Evolutionary conservation across 2,888 invertebrate genomes (phyloP), one percentile per base, ranked within the genome.

Genomic region (Suillia variegata): DNA sequence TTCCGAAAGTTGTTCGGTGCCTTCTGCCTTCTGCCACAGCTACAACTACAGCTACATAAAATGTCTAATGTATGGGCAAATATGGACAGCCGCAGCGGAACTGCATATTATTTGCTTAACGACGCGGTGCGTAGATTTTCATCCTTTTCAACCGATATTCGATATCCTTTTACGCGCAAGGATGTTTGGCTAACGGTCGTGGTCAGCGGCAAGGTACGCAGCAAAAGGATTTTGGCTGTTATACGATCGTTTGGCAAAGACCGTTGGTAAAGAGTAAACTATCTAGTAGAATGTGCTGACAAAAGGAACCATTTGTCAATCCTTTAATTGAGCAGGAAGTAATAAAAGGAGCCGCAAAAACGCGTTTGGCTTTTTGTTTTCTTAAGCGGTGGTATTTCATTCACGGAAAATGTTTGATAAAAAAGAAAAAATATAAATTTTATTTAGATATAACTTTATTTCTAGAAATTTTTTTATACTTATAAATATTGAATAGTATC

Each of bases 311-410:
- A 50, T 50, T 31, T 24, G 24, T 50, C 50, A 50, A 50, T 21
- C 50, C 26, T 50, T 50, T 50, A 26, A 50, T 50, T 50, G 50
- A 24, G 15, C 22, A 21, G 22, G 24, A 50, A 50, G 50, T 26
- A 26, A 26, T 26, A 10, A 26, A 26, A 26, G n/a, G 18, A 8
- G 15, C 45, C 18, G 45, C 45, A 42, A 42, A 42, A n/a, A 42
- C n/a, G 18, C 26, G 10, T 6, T 5, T 26, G 26, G 26, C 10
- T 26, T 26, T 26, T 26, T 26, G n/a, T n/a, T n/a, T n/a, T n/a
- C n/a, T n/a, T n/a, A n/a, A n/a, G n/a, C n/a, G n/a, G n/a, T n/a
- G n/a, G n/a, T n/a, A n/a, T n/a, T n/a, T n/a, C n/a, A n/a, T n/a
- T n/a, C n/a, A n/a, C n/a, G n/a, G n/a, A n/a, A n/a, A n/a, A n/a